Evolutionary conservation across 2,888 invertebrate species (phyloP).

Genomic region (Caenorhabditis japonica): DNA sequence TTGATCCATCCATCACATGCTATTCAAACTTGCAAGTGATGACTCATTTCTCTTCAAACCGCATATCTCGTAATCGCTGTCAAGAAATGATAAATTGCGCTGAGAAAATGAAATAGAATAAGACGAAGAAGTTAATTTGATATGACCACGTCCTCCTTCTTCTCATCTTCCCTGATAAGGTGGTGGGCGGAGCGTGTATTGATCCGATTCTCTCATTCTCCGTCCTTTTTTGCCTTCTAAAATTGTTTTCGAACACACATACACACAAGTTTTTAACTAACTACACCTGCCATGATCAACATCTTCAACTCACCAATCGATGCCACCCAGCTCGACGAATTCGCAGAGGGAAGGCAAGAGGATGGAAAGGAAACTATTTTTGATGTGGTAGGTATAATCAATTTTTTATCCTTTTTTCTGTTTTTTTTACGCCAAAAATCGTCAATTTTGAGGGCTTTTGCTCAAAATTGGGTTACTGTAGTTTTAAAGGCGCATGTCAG

Average conservation of each 20-base stretch:
- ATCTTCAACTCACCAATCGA: conserved; percentile 63
- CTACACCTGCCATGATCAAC: conserved; percentile 64
- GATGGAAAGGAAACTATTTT: conserved; percentile 27
- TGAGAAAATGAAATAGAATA: too few species aligned
- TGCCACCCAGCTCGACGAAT: conserved; percentile 55
- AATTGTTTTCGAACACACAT: conserved; percentile 1
- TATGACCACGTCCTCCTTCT: conserved; percentile 21
- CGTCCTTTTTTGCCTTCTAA: neutral
- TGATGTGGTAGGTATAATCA: conserved; percentile 35
- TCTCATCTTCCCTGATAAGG: too few species aligned
- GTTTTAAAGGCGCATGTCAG: too few species aligned
- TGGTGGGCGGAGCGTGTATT: too few species aligned
- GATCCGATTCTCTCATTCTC: neutral
- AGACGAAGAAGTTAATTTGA: conserved; percentile 51
- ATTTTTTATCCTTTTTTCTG: conserved; percentile 6
- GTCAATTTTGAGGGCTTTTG: too few species aligned
- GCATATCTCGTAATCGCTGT: too few species aligned
- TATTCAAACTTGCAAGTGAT: too few species aligned
- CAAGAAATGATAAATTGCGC: too few species aligned
- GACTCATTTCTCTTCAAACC: too few species aligned
- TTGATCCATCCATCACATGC: too few species aligned
- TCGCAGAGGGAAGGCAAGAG: conserved; percentile 40
- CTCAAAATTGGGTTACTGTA: too few species aligned
- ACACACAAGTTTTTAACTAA: neutral
- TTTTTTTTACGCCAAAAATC: too few species aligned